Conservation (phyloP, 2,888 invertebrate genomes). For the Ligdia adustata region DNA sequence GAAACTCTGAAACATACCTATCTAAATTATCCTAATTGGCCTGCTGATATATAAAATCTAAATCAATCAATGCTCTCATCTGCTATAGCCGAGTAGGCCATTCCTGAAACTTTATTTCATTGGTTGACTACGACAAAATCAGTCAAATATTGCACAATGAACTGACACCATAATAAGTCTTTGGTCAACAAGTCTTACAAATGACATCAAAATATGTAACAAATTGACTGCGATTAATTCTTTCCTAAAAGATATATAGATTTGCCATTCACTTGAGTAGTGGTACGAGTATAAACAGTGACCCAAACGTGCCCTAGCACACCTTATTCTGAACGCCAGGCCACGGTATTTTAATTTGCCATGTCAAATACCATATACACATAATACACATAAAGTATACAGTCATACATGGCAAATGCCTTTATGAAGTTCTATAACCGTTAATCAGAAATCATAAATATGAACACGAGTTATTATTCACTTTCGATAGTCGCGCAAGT, state of each 20-base stretch:
- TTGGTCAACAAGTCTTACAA: conserved; percentile 28
- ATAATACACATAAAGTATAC: too few relatives aligned
- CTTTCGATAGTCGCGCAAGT: too few relatives aligned
- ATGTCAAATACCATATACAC: conserved; percentile 7
- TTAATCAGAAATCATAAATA: too few relatives aligned
- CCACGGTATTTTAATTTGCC: conserved; percentile 14
- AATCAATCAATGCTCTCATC: too few relatives aligned
- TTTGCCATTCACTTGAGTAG: conserved; percentile 27
- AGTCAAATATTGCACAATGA: conserved; percentile 21
- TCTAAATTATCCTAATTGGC: too few relatives aligned
- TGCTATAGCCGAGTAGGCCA: too few relatives aligned
- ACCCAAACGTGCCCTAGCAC: conserved; percentile 5
- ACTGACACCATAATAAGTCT: conserved; percentile 35
- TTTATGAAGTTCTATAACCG: too few relatives aligned
- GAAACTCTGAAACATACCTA: too few relatives aligned
- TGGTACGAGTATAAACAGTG: conserved; percentile 11
- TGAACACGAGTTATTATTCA: too few relatives aligned
- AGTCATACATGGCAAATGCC: too few relatives aligned
- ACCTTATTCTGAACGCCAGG: conserved; percentile 13
- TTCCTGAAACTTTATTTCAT: conserved; percentile 17
- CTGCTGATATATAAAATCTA: too few relatives aligned
- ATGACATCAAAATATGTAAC: conserved; percentile 37
- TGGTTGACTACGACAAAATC: too few relatives aligned
- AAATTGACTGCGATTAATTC: conserved; percentile 37
- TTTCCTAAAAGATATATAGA: conserved; percentile 27